Evolutionary conservation across 2,888 invertebrate species (phyloP).

Genomic region (Hydraecia micacea): DNA sequence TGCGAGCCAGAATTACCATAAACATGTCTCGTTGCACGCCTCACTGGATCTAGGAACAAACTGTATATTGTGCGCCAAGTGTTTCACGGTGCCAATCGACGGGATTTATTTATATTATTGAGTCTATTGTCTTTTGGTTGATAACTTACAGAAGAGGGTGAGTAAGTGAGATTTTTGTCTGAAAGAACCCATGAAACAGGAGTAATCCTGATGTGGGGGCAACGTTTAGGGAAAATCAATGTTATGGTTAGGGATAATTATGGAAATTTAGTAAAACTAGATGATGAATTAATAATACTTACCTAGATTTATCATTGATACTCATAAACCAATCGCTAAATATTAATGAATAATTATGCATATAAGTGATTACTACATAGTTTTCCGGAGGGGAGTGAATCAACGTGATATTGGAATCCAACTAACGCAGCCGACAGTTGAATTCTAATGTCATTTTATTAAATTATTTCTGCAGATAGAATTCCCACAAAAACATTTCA

Average conservation of each 20-base stretch:
- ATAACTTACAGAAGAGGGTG: not conserved
- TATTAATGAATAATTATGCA: not conserved
- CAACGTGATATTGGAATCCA: not conserved
- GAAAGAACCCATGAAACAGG: not conserved
- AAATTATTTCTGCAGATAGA: not conserved
- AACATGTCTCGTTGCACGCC: conserved; percentile 49
- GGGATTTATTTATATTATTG: conserved; percentile 33
- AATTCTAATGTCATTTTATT: not conserved
- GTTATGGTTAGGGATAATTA: not conserved
- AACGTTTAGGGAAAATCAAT: not conserved
- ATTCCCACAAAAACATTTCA: too few relatives aligned
- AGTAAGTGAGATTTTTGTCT: not conserved
- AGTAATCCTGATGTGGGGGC: not conserved
- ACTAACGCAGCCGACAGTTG: not conserved
- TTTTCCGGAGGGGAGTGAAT: not conserved
- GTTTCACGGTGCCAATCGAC: conserved; percentile 15
- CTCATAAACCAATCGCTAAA: not conserved
- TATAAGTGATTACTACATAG: too few relatives aligned
- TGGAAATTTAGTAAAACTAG: not conserved
- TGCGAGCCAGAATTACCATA: conserved; percentile 59
- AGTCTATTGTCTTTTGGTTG: conserved; percentile 11
- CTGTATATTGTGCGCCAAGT: conserved; percentile 34
- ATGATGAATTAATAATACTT: not conserved
- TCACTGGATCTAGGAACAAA: conserved; percentile 38
- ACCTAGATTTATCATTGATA: not conserved